Evolutionary conservation across 1,140 invertebrate genomes (phyloP).

Genomic region (Spodoptera litura): DNA sequence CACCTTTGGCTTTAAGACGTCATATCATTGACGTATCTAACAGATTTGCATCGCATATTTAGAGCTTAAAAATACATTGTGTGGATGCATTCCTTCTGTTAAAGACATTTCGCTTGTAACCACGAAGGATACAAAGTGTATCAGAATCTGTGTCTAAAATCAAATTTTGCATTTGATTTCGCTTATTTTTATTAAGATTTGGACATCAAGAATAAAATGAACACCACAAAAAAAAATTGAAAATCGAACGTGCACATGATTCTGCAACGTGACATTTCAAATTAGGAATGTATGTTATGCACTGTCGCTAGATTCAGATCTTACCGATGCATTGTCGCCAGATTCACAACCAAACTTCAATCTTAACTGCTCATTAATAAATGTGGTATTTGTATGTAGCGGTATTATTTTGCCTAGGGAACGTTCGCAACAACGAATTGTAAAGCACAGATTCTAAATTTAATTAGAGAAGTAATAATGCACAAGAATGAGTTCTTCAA

Average conservation of each 20-base stretch:
- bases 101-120: neutral
- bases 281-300: constrained; percentile 17
- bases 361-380: neutral
- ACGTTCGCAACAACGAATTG: neutral
- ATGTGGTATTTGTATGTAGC: constrained; percentile 6
- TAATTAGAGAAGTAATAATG: no score
- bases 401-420: neutral
- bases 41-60: neutral
- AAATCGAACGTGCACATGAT: neutral
- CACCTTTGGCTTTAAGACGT: constrained; percentile 28
- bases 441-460: no score
- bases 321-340: neutral
- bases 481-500: no score
- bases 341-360: neutral
- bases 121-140: no score
- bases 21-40: constrained; percentile 14
- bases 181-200: no score
- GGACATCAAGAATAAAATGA: neutral
- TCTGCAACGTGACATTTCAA: constrained; percentile 10
- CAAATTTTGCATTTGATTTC: neutral
- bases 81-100: neutral
- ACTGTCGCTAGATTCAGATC: no score
- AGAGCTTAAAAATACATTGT: neutral
- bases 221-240: neutral
- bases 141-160: neutral